phyloP scores from a whole-genome alignment of 2,888 invertebrate genomes.

The Pemphredon lugubris region DNA sequence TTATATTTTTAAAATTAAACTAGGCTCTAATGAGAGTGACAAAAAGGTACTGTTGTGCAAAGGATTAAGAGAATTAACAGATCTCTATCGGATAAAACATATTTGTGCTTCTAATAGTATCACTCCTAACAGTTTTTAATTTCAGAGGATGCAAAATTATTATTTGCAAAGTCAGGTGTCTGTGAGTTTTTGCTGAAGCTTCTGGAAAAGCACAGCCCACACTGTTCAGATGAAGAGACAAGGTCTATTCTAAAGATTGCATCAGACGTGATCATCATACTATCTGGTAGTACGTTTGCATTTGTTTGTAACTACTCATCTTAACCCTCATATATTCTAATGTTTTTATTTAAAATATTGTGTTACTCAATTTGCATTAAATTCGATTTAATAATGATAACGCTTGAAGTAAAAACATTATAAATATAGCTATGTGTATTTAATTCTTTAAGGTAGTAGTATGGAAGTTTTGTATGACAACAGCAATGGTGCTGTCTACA shows the following conservation, averaged over 20 bases:
- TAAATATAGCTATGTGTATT: too few relatives aligned
- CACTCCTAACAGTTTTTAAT: constrained; percentile 44
- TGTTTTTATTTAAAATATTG: too few relatives aligned
- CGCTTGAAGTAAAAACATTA: too few relatives aligned
- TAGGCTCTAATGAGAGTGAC: too few relatives aligned
- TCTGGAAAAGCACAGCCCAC: constrained; percentile 86
- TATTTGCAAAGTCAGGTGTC: constrained; percentile 89
- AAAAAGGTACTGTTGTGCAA: too few relatives aligned
- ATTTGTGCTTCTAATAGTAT: background rate
- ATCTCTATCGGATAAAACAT: too few relatives aligned
- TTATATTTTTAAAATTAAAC: too few relatives aligned
- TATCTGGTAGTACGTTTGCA: constrained; percentile 90
- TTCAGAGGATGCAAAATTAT: constrained; percentile 89
- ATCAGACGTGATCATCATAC: constrained; percentile 91
- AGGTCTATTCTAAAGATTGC: constrained; percentile 90
- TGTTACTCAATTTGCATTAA: too few relatives aligned
- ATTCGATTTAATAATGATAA: too few relatives aligned
- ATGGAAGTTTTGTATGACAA: constrained; percentile 92
- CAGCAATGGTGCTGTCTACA: constrained; percentile 88
- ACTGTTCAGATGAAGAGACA: constrained; percentile 85
- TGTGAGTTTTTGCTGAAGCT: constrained; percentile 89
- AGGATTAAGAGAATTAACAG: too few relatives aligned
- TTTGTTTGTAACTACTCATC: too few relatives aligned
- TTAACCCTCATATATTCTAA: too few relatives aligned
- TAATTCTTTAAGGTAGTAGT: constrained; percentile 87